Percentiles rank a stretch among this genome's conserved stretches.
Conservation (phyloP, 2,888 invertebrate genomes). For the Sceliomorpha sp. region DNA sequence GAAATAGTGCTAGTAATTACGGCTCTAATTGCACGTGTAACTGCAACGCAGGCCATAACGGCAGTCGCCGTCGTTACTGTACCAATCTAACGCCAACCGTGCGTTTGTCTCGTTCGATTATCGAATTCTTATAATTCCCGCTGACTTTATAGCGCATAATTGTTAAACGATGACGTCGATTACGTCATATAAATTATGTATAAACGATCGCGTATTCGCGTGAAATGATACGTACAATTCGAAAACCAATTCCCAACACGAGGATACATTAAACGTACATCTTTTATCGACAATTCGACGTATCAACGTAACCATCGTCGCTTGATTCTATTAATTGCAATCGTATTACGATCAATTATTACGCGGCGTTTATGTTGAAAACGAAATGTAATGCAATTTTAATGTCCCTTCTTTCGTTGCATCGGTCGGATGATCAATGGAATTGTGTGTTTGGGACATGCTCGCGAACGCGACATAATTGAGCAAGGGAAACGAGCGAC, state of each 20-base stretch:
- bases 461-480: constrained; percentile 8
- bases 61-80: constrained; percentile 22
- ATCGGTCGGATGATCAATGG: background rate
- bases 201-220: no score
- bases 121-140: constrained; percentile 8
- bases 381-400: background rate
- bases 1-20: constrained; percentile 43
- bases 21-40: constrained; percentile 37
- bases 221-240: no score
- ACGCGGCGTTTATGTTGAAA: constrained; percentile 35
- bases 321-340: constrained; percentile 19
- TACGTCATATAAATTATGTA: no score
- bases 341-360: constrained; percentile 20
- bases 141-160: no score
- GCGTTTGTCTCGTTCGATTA: constrained; percentile 6
- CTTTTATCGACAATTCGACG: no score
- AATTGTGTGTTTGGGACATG: constrained; percentile 4
- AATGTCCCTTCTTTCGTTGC: no score
- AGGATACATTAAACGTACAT: no score
- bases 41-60: constrained; percentile 21
- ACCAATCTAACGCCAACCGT: constrained; percentile 13
- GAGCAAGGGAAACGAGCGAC: constrained; percentile 2
- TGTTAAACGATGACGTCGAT: no score
- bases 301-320: background rate
- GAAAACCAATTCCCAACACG: no score